These are phyloP conservation scores for Caenorhabditis tropicalis DNA, from an alignment of 1,140 invertebrate species.

Conservation along the genomic window DNA sequence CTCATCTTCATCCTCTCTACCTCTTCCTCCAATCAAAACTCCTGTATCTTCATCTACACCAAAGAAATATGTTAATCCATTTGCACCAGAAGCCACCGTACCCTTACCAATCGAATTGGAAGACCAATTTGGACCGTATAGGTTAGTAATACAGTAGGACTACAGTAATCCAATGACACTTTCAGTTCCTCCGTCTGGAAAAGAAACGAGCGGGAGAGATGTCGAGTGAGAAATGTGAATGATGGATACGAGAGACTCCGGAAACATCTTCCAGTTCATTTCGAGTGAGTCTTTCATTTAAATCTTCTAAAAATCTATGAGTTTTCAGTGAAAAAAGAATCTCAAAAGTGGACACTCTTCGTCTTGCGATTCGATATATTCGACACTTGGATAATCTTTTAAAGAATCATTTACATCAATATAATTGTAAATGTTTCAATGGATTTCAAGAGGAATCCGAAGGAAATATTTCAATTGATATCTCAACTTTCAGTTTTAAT, in stretches of 20 bases:
- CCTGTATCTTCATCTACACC: neutral
- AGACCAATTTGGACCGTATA: constrained; percentile 52
- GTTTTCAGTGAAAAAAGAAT: constrained; percentile 73
- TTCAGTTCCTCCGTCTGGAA: constrained; percentile 72
- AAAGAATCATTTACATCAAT: constrained; percentile 40
- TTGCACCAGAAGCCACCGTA: constrained; percentile 72
- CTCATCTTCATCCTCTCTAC: neutral
- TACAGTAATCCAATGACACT: neutral
- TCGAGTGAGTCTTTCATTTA: neutral
- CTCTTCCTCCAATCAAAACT: neutral
- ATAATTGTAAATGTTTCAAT: constrained; percentile 50
- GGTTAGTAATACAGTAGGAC: neutral
- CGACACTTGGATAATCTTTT: constrained; percentile 72
- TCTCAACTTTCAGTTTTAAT: neutral
- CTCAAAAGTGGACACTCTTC: constrained; percentile 74
- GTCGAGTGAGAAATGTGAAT: constrained; percentile 82
- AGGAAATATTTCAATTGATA: constrained; percentile 44
- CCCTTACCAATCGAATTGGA: constrained; percentile 71
- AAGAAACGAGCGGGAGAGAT: constrained; percentile 73
- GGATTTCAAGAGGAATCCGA: constrained; percentile 53
- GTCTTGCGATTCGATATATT: constrained; percentile 74
- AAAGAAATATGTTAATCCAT: constrained; percentile 63
- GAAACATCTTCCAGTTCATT: constrained; percentile 77
- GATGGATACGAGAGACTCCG: constrained; percentile 83
- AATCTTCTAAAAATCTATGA: neutral